Base-by-base conservation (phyloP, 2,888 invertebrate genomes). In the Agrypnus murinus region DNA sequence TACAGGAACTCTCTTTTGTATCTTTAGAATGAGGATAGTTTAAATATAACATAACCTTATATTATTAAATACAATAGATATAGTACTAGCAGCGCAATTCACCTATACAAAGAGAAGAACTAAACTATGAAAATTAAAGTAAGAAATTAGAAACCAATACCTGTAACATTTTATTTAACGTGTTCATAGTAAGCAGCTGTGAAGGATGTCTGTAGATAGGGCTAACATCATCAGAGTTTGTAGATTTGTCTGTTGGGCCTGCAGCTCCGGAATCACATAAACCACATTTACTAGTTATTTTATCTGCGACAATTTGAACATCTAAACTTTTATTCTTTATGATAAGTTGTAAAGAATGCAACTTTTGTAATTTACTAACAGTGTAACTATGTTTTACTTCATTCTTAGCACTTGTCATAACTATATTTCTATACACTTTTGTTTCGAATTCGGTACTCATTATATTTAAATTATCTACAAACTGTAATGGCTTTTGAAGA, bases 341-440 rank as follows among this genome's bases (percentile, higher is more conserved):
- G 2, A 91, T 89, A 74, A 93, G 90, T 86, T 94, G 93, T 12
- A 92, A 83, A 43, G 90, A 87, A 81, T 93, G 93, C 34, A 93
- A 80, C 77, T 89, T 90, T 65, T 91, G 89, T n/a, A 95, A 83
- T 74, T 92, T 92, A 1, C 88, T 88, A 5, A 93, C 88, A 46
- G 90, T 90, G 79, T 95, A 95, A 81, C 94, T 94, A 1, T 88
- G 89, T 71, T 91, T 89, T 57, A 94, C 88, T 80, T 94, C 93
- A 0, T 87, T 87, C 74, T 87, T 87, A 0, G 88, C 81, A 75
- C 90, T 89, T 74, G 85, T 88, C 10, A 90, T 79, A 6, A 87
- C 86, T 73, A 88, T 80, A 74, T 87, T 79, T 69, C 80, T 81
- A 74, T 79, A 84, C 32, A 85, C 76, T 65, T 80, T 79, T 62